Conservation (phyloP, 2,113 vertebrate species). For the Poeciliopsis occidentalis region DNA sequence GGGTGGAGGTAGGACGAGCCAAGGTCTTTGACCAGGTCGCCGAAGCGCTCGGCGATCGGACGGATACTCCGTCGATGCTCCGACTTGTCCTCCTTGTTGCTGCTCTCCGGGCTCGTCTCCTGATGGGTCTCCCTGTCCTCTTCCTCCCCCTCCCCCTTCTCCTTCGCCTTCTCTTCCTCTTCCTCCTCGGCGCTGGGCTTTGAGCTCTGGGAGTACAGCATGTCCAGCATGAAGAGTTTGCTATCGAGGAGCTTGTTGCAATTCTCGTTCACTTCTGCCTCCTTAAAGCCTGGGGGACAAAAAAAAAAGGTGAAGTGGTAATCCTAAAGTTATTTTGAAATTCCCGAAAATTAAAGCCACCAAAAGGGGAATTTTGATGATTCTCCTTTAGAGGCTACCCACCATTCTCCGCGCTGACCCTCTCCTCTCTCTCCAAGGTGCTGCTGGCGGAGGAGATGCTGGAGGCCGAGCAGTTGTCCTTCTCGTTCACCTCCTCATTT, state of each 20-base stretch:
- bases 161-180: constrained; percentile 81
- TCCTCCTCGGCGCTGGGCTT: constrained; percentile 84
- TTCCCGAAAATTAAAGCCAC: not conserved
- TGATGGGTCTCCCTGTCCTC: constrained; percentile 68
- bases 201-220: constrained; percentile 95
- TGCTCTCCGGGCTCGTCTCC: constrained; percentile 64
- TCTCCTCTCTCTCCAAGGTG: constrained; percentile 93
- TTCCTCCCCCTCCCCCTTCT: constrained; percentile 65
- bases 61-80: constrained; percentile 86
- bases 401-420: constrained; percentile 85
- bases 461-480: constrained; percentile 91
- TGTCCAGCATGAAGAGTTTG: constrained; percentile 96
- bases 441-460: constrained; percentile 96
- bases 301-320: not conserved
- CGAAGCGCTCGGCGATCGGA: constrained; percentile 90
- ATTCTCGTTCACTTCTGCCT: constrained; percentile 87
- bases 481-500: constrained; percentile 95
- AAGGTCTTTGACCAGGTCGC: constrained; percentile 85
- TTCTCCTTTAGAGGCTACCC: constrained; percentile 35
- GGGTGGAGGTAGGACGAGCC: constrained; percentile 33
- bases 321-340: not conserved
- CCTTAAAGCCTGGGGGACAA: constrained; percentile 82
- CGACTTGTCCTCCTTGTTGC: constrained; percentile 67
- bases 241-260: constrained; percentile 90
- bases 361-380: not conserved